Conservation (phyloP, 2,797 vertebrate species). For the Melopsittacus undulatus region DNA sequence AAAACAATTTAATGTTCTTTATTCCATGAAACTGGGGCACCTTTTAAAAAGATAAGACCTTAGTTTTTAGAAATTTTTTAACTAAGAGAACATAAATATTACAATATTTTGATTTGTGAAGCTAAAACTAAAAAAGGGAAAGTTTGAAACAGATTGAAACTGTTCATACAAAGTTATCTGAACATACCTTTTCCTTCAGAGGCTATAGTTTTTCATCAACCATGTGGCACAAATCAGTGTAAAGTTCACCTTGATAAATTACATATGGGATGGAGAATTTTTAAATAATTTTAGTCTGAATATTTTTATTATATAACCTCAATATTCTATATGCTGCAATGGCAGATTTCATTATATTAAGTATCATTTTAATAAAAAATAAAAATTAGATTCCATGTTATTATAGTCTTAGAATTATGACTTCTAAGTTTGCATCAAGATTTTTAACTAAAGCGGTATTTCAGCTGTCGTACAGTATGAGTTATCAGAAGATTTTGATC, state of each 20-base stretch:
- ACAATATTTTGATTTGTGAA: slow-evolving; percentile 24
- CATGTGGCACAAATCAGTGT: slow-evolving; percentile 66
- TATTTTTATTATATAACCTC: slow-evolving; percentile 52
- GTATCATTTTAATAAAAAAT: slow-evolving; percentile 43
- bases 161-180: slow-evolving; percentile 1
- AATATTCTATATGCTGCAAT: slow-evolving; percentile 40
- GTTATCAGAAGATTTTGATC: not conserved
- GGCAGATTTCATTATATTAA: slow-evolving; percentile 44
- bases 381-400: slow-evolving; percentile 53
- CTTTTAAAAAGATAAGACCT: not conserved
- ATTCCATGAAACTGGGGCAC: not conserved
- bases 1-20: slow-evolving; percentile 13
- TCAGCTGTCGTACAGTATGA: slow-evolving; percentile 15
- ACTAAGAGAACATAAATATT: not conserved
- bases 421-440: not conserved
- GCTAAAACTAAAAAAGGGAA: not conserved
- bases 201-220: slow-evolving; percentile 57
- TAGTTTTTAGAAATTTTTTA: not conserved
- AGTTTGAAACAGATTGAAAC: slow-evolving; percentile 46
- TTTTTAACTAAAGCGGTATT: slow-evolving; percentile 34
- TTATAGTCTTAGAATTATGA: slow-evolving; percentile 28
- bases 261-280: slow-evolving; percentile 52
- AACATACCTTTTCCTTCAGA: slow-evolving; percentile 54
- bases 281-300: slow-evolving; percentile 39
- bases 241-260: slow-evolving; percentile 53